Percentiles rank a stretch among this genome's conserved stretches.
Conservation (phyloP, 2,888 invertebrate species). For the Drosophila maculinotata region DNA sequence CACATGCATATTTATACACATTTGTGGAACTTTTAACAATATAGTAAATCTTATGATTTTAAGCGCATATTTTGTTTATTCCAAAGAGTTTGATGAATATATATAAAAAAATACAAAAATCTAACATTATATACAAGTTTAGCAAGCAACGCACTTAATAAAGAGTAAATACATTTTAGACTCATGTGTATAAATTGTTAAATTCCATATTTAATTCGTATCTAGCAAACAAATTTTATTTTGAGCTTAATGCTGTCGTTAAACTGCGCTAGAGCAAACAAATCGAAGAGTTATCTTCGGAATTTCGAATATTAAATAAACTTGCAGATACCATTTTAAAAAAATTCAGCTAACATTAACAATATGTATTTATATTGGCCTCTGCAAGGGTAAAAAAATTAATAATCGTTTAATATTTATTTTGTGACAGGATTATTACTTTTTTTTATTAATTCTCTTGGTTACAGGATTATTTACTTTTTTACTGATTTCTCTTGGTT, state of each 20-base stretch:
- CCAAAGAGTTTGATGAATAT: conserved; percentile 1
- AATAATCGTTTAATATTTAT: not conserved
- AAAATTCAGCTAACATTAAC: too few relatives aligned
- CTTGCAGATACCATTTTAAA: too few relatives aligned
- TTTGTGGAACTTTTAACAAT: conserved; percentile 33
- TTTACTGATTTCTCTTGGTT: too few relatives aligned
- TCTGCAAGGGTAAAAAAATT: not conserved
- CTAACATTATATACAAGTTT: conserved; percentile 5
- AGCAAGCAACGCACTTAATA: conserved; percentile 21
- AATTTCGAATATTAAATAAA: not conserved
- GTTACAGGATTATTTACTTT: too few relatives aligned
- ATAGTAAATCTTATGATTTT: conserved; percentile 23
- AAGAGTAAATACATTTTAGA: conserved; percentile 36
- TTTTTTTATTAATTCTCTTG: too few relatives aligned
- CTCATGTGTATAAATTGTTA: conserved; percentile 48
- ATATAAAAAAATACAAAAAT: conserved; percentile 22
- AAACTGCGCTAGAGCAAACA: conserved; percentile 11
- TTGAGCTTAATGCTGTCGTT: conserved; percentile 30
- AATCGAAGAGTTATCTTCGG: not conserved
- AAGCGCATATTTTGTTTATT: not conserved
- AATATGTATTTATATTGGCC: too few relatives aligned
- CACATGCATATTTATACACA: conserved; percentile 22
- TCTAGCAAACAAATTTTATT: conserved; percentile 6
- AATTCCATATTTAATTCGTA: conserved; percentile 24
- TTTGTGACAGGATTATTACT: too few relatives aligned